Evolutionary conservation across 2,797 vertebrate genomes (phyloP).

Genomic region (Etheostoma nigrum): DNA sequence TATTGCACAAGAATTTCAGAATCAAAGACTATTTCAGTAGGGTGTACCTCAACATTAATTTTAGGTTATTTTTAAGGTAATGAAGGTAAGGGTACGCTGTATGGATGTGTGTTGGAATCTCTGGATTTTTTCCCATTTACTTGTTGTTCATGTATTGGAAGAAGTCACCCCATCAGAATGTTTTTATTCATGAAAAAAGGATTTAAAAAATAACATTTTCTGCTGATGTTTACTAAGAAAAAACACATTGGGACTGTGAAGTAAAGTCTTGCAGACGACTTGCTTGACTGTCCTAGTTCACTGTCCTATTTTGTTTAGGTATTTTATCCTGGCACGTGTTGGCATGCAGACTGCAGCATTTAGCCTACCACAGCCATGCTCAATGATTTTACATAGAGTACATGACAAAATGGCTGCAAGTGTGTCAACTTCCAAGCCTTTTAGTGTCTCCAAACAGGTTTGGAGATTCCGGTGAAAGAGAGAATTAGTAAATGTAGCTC

Average conservation of each 20-base stretch:
- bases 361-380: neutral
- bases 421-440: neutral
- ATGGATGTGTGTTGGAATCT: conserved; percentile 35
- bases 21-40: conserved; percentile 29
- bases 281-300: conserved; percentile 13
- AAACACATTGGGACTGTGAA: neutral
- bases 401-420: neutral
- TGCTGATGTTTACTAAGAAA: conserved; percentile 31
- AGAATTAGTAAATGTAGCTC: neutral
- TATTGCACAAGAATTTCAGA: conserved; percentile 62
- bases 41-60: conserved; percentile 54
- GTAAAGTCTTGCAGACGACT: neutral
- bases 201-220: conserved; percentile 13
- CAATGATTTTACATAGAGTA: neutral
- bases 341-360: conserved; percentile 9
- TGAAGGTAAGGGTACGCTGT: conserved; percentile 41
- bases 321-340: conserved; percentile 8
- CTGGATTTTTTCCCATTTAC: conserved; percentile 15
- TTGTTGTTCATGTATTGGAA: conserved; percentile 38
- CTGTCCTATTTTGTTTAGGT: neutral
- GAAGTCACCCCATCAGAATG: conserved; percentile 30
- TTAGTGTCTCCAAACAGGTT: conserved; percentile 7
- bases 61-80: conserved; percentile 42
- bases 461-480: neutral
- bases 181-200: conserved; percentile 39